phyloP scores from a whole-genome alignment of 2,888 invertebrate species.

The Gerris lacustris region DNA sequence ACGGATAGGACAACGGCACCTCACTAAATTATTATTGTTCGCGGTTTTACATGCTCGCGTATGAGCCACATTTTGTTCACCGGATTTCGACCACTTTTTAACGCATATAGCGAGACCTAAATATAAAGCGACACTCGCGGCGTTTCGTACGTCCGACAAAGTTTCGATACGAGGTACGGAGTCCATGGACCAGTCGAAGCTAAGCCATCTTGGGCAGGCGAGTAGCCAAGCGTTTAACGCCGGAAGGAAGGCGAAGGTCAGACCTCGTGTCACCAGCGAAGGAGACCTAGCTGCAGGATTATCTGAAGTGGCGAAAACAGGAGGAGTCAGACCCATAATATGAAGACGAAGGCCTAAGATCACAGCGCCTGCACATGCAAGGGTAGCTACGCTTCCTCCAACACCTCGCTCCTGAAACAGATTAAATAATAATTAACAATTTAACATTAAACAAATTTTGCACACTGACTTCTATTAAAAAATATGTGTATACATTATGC shows the following conservation, averaged over 20 bases:
- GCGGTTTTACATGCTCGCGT: slow-evolving; percentile 20
- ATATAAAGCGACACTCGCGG: slow-evolving; percentile 65
- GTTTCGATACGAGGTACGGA: slow-evolving; percentile 76
- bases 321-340: slow-evolving; percentile 57
- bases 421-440: neutral
- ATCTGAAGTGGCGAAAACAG: slow-evolving; percentile 84
- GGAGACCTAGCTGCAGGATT: slow-evolving; percentile 88
- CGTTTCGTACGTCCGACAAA: slow-evolving; percentile 64
- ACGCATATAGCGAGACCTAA: slow-evolving; percentile 32
- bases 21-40: slow-evolving; percentile 15
- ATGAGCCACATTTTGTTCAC: slow-evolving; percentile 20
- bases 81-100: slow-evolving; percentile 14
- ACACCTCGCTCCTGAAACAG: slow-evolving; percentile 25
- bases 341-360: slow-evolving; percentile 65
- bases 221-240: slow-evolving; percentile 80
- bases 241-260: slow-evolving; percentile 86
- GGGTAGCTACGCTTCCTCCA: slow-evolving; percentile 32
- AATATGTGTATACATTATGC: too few species aligned
- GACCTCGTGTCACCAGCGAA: slow-evolving; percentile 62
- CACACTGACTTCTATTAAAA: too few species aligned
- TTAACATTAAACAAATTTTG: too few species aligned
- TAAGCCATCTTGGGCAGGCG: slow-evolving; percentile 72
- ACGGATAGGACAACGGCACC: neutral
- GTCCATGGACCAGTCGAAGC: slow-evolving; percentile 99
- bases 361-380: slow-evolving; percentile 37